A percentile compares a stretch with the other conserved stretches of the same genome.
These are phyloP conservation scores for Scortum barcoo DNA, from an alignment of 2,113 vertebrate species.

Conservation along the genomic window DNA sequence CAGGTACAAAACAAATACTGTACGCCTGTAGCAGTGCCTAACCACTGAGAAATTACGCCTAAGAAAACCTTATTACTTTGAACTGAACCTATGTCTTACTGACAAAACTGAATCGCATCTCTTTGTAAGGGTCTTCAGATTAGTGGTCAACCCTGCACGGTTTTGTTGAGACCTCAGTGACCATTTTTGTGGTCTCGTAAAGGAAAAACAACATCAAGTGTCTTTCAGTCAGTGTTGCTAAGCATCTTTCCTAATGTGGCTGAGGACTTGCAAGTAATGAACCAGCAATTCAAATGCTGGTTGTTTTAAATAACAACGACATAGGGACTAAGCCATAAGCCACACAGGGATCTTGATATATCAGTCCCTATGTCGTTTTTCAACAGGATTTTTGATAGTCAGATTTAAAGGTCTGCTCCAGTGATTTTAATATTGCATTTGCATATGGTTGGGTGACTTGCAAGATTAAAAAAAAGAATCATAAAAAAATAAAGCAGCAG, in stretches of 20 bases:
- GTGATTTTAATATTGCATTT: neutral
- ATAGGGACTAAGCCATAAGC: neutral
- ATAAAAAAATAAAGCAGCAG: neutral
- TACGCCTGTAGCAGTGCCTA: neutral
- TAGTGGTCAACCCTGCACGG: neutral
- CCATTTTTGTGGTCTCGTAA: neutral
- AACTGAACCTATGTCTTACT: conserved; percentile 13
- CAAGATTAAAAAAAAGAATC: neutral
- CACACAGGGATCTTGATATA: no score
- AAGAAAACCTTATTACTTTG: conserved; percentile 23
- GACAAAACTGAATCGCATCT: conserved; percentile 6
- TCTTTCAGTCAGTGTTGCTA: neutral
- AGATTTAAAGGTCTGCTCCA: neutral
- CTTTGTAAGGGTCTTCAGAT: neutral
- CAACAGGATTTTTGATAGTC: neutral
- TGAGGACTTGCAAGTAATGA: neutral
- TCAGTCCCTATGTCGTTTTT: no score
- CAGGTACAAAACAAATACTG: conserved; percentile 49
- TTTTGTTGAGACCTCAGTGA: neutral
- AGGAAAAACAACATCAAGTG: neutral
- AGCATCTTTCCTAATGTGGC: neutral
- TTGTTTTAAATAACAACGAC: neutral
- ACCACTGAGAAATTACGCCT: conserved; percentile 5
- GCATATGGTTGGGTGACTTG: neutral
- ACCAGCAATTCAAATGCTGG: neutral